Conservation (phyloP, 2,113 vertebrate genomes). For the Canis aureus region DNA sequence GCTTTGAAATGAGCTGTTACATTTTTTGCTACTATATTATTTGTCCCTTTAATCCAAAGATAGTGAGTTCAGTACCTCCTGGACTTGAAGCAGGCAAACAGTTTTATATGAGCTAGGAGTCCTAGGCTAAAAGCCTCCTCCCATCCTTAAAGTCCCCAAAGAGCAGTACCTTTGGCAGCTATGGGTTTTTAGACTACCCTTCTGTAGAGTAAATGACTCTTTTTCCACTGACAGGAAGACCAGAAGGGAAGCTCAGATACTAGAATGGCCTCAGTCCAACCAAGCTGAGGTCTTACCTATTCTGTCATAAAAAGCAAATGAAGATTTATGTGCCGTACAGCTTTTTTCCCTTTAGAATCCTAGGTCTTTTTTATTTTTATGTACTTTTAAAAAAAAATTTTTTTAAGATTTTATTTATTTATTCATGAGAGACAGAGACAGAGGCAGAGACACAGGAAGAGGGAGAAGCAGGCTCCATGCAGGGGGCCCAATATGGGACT, state of each 20-base stretch:
- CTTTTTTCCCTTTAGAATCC: background rate
- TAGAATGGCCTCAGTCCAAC: background rate
- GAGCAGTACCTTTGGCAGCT: background rate
- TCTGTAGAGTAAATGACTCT: background rate
- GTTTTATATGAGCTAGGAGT: background rate
- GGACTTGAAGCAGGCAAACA: background rate
- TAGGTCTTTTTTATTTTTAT: background rate
- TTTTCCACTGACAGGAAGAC: background rate
- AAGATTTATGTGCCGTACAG: background rate
- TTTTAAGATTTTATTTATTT: too few species aligned
- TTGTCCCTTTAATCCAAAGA: background rate
- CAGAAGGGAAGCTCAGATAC: background rate
- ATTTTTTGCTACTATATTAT: background rate
- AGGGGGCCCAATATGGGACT: too few species aligned
- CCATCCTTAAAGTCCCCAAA: background rate
- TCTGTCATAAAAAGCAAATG: background rate
- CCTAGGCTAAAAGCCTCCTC: background rate
- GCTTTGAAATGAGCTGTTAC: conserved; percentile 1
- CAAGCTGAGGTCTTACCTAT: background rate
- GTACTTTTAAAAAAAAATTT: too few species aligned
- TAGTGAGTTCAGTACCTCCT: background rate
- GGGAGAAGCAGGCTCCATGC: too few species aligned
- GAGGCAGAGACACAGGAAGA: too few species aligned
- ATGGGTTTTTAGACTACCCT: background rate
- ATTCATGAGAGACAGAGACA: too few species aligned